A percentile compares a stretch with the other conserved stretches of the same genome.
phyloP scores from a whole-genome alignment of 2,888 invertebrate genomes.

The Pteria penguin region DNA sequence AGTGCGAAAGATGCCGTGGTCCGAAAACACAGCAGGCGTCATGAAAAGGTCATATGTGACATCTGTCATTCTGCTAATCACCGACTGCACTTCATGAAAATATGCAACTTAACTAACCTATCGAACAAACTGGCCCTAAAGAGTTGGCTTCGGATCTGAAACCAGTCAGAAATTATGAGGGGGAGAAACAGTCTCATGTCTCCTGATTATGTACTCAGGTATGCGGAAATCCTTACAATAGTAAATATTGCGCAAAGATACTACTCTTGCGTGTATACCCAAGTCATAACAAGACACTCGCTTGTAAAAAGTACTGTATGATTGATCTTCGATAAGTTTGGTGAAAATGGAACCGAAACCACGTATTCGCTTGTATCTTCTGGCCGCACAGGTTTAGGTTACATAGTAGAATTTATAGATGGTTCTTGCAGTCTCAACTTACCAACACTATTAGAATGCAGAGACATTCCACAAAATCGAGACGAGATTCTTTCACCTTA shows the following conservation, averaged over 20 bases:
- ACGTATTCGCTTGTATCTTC: background rate
- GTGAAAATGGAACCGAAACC: background rate
- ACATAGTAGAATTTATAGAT: background rate
- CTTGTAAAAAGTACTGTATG: background rate
- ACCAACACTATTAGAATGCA: constrained; percentile 15
- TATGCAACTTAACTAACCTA: background rate
- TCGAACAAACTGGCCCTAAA: background rate
- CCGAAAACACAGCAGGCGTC: background rate
- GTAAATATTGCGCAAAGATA: constrained; percentile 1
- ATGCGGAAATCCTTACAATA: background rate
- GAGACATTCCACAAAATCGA: constrained; percentile 3
- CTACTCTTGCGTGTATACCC: background rate
- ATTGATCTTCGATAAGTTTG: background rate
- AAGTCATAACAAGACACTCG: background rate
- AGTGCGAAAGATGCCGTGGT: background rate
- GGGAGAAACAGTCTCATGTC: background rate
- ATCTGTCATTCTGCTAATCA: background rate
- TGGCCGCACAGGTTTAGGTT: background rate
- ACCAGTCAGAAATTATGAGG: background rate
- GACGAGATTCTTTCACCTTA: constrained; percentile 31
- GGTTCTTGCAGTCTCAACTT: background rate
- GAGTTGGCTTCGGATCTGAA: background rate
- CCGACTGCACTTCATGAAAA: background rate
- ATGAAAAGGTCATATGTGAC: background rate
- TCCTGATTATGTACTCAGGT: background rate